Percentiles rank a stretch among this genome's conserved stretches.
Conservation (phyloP, 2,113 vertebrate species). For the Sceloporus tristichus region DNA sequence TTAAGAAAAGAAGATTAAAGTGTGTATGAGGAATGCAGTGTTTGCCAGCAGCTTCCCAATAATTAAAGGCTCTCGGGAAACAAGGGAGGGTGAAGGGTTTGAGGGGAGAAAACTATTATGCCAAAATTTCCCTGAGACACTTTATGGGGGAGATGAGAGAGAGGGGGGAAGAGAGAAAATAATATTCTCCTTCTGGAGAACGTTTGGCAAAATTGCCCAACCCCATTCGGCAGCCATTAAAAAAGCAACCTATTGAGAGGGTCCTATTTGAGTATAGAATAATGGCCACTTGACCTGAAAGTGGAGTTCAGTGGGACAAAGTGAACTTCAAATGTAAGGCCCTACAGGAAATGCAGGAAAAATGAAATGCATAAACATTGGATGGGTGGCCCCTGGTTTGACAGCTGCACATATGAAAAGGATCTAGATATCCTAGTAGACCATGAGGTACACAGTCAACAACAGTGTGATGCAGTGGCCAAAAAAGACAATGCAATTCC, state of each 20-base stretch:
- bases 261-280: not conserved
- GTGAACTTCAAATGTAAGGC: too few relatives aligned
- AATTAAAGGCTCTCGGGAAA: not conserved
- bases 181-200: not conserved
- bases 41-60: not conserved
- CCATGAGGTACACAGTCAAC: too few relatives aligned
- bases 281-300: not conserved
- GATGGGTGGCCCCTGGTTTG: too few relatives aligned
- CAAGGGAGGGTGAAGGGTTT: not conserved
- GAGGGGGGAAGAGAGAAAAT: too few relatives aligned
- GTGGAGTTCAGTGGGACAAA: not conserved
- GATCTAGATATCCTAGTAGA: too few relatives aligned
- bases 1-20: constrained; percentile 1
- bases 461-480: too few relatives aligned
- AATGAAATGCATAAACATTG: too few relatives aligned
- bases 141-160: not conserved
- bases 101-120: not conserved
- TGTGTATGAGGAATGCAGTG: not conserved
- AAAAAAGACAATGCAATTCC: too few relatives aligned
- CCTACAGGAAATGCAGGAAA: too few relatives aligned
- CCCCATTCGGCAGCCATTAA: too few relatives aligned
- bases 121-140: not conserved
- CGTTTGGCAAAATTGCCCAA: not conserved
- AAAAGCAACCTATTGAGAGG: too few relatives aligned
- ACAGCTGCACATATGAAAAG: too few relatives aligned